Evolutionary conservation across 2,113 vertebrate species (phyloP).

Genomic region (Urocitellus parryii): DNA sequence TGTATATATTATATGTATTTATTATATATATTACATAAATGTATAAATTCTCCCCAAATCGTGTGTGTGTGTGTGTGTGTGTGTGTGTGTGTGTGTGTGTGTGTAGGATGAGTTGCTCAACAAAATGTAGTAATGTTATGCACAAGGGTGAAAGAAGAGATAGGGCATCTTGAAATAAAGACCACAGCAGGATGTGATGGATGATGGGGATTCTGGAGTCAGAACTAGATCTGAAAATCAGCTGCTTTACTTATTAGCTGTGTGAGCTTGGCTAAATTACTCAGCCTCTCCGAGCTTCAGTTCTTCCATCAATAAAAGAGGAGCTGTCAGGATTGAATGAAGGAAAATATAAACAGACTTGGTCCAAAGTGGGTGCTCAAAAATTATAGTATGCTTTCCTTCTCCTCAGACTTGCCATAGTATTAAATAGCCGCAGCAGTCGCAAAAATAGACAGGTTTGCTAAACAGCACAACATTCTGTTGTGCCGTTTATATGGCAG

Average conservation of each 20-base stretch:
- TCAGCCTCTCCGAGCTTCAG: slow-evolving; percentile 42
- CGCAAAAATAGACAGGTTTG: slow-evolving; percentile 72
- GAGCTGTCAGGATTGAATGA: slow-evolving; percentile 4
- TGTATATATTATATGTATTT: too few species aligned
- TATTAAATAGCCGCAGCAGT: slow-evolving; percentile 49
- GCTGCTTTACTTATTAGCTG: neutral
- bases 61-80: too few species aligned
- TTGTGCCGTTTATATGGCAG: slow-evolving; percentile 51
- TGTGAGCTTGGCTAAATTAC: neutral
- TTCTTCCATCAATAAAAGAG: neutral
- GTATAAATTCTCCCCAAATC: too few species aligned
- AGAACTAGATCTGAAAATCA: neutral
- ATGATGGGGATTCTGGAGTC: neutral
- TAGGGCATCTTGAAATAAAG: neutral
- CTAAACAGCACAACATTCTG: slow-evolving; percentile 60
- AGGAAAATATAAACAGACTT: slow-evolving; percentile 21
- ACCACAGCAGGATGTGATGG: neutral
- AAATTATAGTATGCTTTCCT: neutral
- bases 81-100: too few species aligned
- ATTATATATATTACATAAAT: too few species aligned
- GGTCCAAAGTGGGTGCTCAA: neutral
- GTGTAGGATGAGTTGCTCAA: neutral
- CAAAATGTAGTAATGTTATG: neutral
- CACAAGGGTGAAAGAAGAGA: neutral
- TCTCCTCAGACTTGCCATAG: slow-evolving; percentile 3